Conservation (phyloP, 1,140 invertebrate genomes). For the Cydia fagiglandana region DNA sequence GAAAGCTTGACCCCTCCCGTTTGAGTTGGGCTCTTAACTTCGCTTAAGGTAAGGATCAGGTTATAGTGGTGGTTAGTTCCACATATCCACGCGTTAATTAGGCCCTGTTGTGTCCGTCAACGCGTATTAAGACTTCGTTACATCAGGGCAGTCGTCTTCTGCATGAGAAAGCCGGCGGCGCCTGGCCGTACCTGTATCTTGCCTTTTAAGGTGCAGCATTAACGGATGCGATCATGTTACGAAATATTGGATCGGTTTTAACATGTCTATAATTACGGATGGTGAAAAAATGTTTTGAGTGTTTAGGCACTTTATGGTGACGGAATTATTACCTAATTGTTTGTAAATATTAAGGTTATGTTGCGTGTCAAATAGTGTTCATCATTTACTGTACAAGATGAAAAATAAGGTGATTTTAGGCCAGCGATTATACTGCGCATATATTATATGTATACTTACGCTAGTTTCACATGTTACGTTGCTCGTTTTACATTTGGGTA, state of each 20-base stretch:
- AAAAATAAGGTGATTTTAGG: no score
- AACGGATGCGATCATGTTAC: constrained; percentile 66
- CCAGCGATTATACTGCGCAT: no score
- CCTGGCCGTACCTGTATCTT: constrained; percentile 55
- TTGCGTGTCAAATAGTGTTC: neutral
- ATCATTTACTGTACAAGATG: no score
- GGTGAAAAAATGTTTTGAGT: neutral
- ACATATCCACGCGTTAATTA: constrained; percentile 66
- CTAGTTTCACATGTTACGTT: no score
- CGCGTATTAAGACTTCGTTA: constrained; percentile 68
- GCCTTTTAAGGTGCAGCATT: constrained; percentile 61
- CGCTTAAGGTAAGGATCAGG: constrained; percentile 19
- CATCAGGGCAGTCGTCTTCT: constrained; percentile 70
- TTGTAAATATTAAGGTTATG: neutral
- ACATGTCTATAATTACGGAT: constrained; percentile 23
- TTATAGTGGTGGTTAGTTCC: constrained; percentile 44
- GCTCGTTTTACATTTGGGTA: no score
- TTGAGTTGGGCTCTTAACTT: neutral
- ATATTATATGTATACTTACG: no score
- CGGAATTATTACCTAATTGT: neutral
- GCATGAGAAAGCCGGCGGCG: constrained; percentile 63
- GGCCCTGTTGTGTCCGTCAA: constrained; percentile 68
- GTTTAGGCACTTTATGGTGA: neutral
- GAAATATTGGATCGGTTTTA: constrained; percentile 35
- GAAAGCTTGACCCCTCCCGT: constrained; percentile 36